These are phyloP conservation scores for Cancer borealis DNA, from an alignment of 2,888 invertebrate genomes.

Conservation along the genomic window DNA sequence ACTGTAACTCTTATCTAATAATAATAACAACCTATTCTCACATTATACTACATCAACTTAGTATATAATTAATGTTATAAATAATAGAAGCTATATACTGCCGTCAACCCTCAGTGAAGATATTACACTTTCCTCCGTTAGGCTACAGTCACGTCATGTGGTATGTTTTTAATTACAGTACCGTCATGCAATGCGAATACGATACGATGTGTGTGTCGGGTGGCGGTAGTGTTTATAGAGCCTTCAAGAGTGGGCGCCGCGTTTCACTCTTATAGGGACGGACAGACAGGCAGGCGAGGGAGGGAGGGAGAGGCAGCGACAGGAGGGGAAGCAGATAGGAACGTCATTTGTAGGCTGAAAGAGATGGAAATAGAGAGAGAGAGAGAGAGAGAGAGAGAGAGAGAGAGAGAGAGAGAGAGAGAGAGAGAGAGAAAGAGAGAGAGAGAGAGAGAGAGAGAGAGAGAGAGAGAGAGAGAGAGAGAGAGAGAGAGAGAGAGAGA, in stretches of 20 bases:
- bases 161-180: no score
- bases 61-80: neutral
- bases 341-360: neutral
- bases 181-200: no score
- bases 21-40: neutral
- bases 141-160: neutral
- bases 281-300: neutral
- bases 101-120: no score
- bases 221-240: neutral
- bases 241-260: neutral
- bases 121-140: neutral
- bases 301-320: neutral
- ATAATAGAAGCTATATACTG: no score
- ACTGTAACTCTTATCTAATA: no score
- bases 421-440: neutral
- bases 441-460: constrained; percentile 8
- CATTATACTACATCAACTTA: neutral
- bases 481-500: neutral
- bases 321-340: constrained; percentile 8
- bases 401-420: constrained; percentile 10
- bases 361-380: constrained; percentile 33
- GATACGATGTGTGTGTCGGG: neutral
- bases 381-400: constrained; percentile 46
- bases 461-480: neutral
- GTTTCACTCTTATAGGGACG: neutral